Evolutionary conservation across 2,888 invertebrate genomes (phyloP).

Genomic region (Dolichopus griseipennis): DNA sequence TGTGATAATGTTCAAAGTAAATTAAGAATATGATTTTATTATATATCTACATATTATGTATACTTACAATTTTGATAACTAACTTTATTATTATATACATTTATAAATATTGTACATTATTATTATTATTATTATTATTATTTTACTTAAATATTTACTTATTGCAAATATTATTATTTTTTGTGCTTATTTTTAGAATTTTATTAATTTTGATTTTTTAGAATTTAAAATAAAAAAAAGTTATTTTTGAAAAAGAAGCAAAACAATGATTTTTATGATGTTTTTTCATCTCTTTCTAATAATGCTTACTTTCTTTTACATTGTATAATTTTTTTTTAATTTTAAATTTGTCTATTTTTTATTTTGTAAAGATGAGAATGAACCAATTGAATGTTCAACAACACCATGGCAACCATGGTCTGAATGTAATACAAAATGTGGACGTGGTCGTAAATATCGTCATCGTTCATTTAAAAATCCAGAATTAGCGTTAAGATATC

Average conservation of each 20-base stretch:
- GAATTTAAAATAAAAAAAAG: not conserved
- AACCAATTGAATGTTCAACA: slow-evolving; percentile 37
- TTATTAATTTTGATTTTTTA: too few relatives aligned
- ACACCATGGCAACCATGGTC: slow-evolving; percentile 47
- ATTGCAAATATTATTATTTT: too few relatives aligned
- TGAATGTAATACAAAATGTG: slow-evolving; percentile 46
- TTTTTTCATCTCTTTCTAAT: not conserved
- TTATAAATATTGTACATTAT: too few relatives aligned
- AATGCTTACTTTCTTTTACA: not conserved
- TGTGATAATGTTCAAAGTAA: slow-evolving; percentile 50
- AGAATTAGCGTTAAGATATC: slow-evolving; percentile 29
- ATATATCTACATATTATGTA: too few relatives aligned
- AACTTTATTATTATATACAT: too few relatives aligned
- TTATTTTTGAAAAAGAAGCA: not conserved
- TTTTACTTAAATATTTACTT: too few relatives aligned
- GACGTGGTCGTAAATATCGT: slow-evolving; percentile 42
- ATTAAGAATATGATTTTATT: slow-evolving; percentile 16
- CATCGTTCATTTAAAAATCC: slow-evolving; percentile 39
- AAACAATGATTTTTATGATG: not conserved
- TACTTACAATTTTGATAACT: too few relatives aligned
- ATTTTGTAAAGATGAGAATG: slow-evolving; percentile 41
- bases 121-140: too few relatives aligned
- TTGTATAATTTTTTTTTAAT: slow-evolving; percentile 22
- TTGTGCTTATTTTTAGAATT: too few relatives aligned
- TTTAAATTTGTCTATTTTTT: too few relatives aligned